These are phyloP conservation scores for Caenorhabditis elegans DNA, from an alignment of 1,140 invertebrate genomes.

Conservation along the genomic window WBcel235 BX284603.4:12755501-12756000, in stretches of 20 bases:
- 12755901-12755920: neutral
- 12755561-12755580: neutral
- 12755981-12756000: no score
- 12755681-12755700: neutral
- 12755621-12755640: no score
- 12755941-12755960: no score
- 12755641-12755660: neutral
- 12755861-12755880: neutral
- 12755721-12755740: neutral
- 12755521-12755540: neutral
- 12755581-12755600: neutral
- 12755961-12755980: no score
- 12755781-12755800: neutral
- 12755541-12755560: neutral
- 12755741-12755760: neutral
- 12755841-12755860: neutral
- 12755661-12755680: neutral
- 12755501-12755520: neutral
- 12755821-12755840: neutral
- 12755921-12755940: neutral
- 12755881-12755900: neutral
- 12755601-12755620: neutral
- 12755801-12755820: neutral
- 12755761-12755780: neutral
- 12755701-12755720: neutral